A percentile compares a stretch with the other conserved stretches of the same genome.
Conservation (phyloP, 1,140 invertebrate species). For the Orussus abietinus region DNA sequence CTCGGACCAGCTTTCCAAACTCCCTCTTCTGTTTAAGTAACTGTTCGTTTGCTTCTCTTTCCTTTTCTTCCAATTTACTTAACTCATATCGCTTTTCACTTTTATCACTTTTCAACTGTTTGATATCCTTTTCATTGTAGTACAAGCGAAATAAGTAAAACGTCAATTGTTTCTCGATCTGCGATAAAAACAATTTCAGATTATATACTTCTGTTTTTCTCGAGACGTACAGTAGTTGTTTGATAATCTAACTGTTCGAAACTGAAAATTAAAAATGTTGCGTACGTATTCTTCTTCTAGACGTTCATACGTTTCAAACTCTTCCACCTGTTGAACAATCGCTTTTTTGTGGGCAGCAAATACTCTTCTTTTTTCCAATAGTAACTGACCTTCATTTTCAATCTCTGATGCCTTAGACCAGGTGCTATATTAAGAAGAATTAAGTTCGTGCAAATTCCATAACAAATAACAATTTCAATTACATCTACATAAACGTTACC, state of each 20-base stretch:
- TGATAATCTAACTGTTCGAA: too few species aligned
- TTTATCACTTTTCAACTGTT: too few species aligned
- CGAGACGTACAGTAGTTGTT: too few species aligned
- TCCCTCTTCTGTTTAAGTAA: constrained; percentile 84
- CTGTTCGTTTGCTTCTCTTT: constrained; percentile 77
- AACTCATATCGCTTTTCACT: too few species aligned
- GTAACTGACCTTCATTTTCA: constrained; percentile 91
- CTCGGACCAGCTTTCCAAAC: constrained; percentile 70
- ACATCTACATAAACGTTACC: not conserved
- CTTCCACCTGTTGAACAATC: constrained; percentile 90
- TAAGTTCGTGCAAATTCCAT: too few species aligned
- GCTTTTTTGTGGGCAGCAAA: constrained; percentile 91
- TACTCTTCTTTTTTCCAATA: constrained; percentile 92
- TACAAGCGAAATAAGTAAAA: too few species aligned
- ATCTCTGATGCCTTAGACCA: constrained; percentile 86
- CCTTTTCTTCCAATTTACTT: constrained; percentile 68
- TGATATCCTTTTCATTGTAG: too few species aligned
- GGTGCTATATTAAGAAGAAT: constrained; percentile 55
- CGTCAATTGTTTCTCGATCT: too few species aligned
- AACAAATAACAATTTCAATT: too few species aligned
- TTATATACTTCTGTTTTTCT: too few species aligned
- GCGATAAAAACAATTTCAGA: too few species aligned
- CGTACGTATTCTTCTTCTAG: constrained; percentile 83
- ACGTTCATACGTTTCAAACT: constrained; percentile 89
- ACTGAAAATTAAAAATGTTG: too few species aligned